These are phyloP conservation scores for Drosophila equinoxialis DNA, from an alignment of 1,140 invertebrate species.

Conservation along the genomic window DNA sequence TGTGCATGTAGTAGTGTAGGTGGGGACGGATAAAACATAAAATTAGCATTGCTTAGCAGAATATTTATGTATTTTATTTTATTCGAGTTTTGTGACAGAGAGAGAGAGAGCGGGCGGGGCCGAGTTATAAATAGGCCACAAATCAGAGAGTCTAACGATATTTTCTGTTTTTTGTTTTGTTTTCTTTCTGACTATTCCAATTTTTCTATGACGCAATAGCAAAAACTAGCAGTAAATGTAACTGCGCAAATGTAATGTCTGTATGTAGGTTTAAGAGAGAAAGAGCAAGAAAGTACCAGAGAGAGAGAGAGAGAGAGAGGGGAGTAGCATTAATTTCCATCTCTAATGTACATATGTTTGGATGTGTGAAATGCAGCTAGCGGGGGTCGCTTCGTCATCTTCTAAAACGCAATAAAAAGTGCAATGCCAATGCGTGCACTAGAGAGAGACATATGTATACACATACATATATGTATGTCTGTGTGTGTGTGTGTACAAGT, in stretches of 20 bases:
- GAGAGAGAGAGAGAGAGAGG: constrained; percentile 33
- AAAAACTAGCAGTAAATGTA: constrained; percentile 70
- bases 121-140: constrained; percentile 48
- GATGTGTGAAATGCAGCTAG: constrained; percentile 41
- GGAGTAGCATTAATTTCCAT: constrained; percentile 1
- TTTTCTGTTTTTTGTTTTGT: neutral
- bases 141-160: neutral
- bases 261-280: constrained; percentile 21
- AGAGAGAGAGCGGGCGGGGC: constrained; percentile 16
- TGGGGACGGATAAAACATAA: constrained; percentile 20
- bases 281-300: constrained; percentile 21
- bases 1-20: constrained; percentile 3
- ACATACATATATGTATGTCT: neutral
- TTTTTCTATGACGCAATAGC: constrained; percentile 65
- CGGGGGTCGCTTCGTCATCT: constrained; percentile 52
- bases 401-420: constrained; percentile 76
- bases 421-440: constrained; percentile 58
- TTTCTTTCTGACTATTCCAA: constrained; percentile 23
- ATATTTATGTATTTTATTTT: constrained; percentile 21
- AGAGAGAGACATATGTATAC: constrained; percentile 39
- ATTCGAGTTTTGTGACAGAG: neutral
- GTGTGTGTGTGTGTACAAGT: neutral
- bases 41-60: constrained; percentile 8
- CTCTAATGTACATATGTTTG: no score
- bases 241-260: constrained; percentile 64